phyloP scores from a whole-genome alignment of 1,140 invertebrate genomes.

The Lerema accius region DNA sequence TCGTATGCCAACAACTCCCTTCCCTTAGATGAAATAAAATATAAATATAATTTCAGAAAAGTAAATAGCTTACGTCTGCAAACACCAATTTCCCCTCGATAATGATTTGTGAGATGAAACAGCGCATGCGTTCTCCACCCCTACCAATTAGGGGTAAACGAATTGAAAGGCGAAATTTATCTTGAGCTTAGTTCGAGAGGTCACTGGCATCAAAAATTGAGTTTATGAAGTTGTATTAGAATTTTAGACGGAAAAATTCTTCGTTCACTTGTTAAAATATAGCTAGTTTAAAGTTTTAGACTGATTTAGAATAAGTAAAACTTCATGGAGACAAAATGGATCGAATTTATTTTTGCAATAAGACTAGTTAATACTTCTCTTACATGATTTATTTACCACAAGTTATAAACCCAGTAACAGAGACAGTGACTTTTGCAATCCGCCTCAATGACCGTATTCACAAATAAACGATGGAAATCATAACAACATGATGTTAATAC shows the following conservation, averaged over 20 bases:
- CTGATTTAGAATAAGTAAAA: too few species aligned
- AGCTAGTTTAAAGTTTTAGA: too few species aligned
- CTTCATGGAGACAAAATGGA: too few species aligned
- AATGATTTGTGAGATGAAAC: slow-evolving; percentile 9
- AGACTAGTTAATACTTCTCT: too few species aligned
- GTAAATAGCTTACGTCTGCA: not conserved
- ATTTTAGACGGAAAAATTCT: too few species aligned
- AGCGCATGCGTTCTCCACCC: slow-evolving; percentile 42
- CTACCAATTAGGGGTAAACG: slow-evolving; percentile 34
- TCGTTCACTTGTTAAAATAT: too few species aligned
- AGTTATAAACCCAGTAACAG: slow-evolving; percentile 44
- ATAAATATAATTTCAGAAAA: not conserved
- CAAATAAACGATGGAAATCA: slow-evolving; percentile 38
- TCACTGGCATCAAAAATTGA: not conserved
- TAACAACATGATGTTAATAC: slow-evolving; percentile 42
- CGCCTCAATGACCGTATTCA: slow-evolving; percentile 38
- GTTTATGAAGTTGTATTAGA: not conserved
- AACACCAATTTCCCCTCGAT: not conserved
- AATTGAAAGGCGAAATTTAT: not conserved
- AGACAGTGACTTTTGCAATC: slow-evolving; percentile 31
- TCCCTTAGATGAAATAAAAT: too few species aligned
- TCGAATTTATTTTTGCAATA: too few species aligned
- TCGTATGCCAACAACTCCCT: too few species aligned
- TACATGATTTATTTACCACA: too few species aligned
- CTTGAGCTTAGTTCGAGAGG: not conserved